Conservation (phyloP, 1,140 invertebrate genomes). For the Bombus ignitus region DNA sequence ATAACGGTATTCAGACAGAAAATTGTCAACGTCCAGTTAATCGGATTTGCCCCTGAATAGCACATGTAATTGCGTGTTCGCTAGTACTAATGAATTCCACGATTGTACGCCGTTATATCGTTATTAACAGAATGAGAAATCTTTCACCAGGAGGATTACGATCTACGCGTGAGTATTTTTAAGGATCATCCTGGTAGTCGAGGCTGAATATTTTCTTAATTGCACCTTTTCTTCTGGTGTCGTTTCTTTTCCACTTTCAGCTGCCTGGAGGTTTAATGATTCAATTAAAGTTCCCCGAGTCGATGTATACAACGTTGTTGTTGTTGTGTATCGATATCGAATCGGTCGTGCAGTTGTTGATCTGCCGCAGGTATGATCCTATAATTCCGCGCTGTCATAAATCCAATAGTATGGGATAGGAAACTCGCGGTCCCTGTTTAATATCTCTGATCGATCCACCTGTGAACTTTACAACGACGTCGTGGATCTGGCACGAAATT, state of each 20-base stretch:
- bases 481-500: not conserved
- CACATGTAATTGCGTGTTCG: not conserved
- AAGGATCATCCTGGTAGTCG: not conserved
- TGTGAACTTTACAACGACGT: not conserved
- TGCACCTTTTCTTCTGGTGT: not conserved
- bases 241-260: not conserved
- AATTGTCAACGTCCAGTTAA: constrained; percentile 8
- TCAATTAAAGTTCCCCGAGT: not conserved
- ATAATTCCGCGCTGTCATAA: not conserved
- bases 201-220: constrained; percentile 1
- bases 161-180: not conserved
- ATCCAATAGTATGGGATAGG: no score
- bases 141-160: not conserved
- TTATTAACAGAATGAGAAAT: not conserved
- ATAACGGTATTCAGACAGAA: not conserved
- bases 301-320: not conserved
- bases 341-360: not conserved
- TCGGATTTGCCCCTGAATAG: not conserved
- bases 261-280: not conserved
- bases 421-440: not conserved
- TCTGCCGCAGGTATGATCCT: not conserved
- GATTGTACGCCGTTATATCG: no score
- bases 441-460: not conserved
- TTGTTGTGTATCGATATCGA: not conserved
- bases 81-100: not conserved